Evolutionary conservation across 2,888 invertebrate species (phyloP), one percentile per base, ranked within the genome.

Genomic region (Pteria penguin): DNA sequence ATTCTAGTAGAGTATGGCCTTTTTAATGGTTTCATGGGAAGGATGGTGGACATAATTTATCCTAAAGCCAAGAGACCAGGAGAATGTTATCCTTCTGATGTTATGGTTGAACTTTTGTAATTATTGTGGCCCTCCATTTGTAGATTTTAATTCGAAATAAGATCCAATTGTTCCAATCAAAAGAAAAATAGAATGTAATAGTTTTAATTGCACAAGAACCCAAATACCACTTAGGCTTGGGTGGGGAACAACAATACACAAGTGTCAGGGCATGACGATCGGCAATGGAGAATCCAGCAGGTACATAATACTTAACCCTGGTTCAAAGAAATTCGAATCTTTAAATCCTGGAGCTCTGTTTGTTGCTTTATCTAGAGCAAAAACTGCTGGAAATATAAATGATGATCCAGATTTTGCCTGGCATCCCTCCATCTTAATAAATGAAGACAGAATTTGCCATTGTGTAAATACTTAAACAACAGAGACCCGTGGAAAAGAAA

Each of bases 231-330:
- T 84, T 2, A 45, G 78, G n/a, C 68, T 84, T 33, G 80, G 80
- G 2, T 80, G 82, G 83, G 83, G 66, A 27, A 74, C 78, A 18
- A 82, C 83, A 22, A 79, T 82, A 26, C 82, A 82, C 32, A 18
- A 61, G 3, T 84, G 81, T 68, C 82, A 84, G 67, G 80, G 84
- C 2, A 82, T 83, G 82, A 84, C 84, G 3, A 80, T 83, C 14
- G 82, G 82, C 11, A 2, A 63, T 24, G 75, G 74, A 8, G 78
- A 83, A 60, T 1, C 62, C 11, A 79, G 81, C 54, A 32, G 77
- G 4, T 83, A 78, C 45, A 79, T 83, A 62, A 63, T 82, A 18
- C 80, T 82, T 14, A 75, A 82, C 32, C 82, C 82, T 24, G 82
- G 82, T 11, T 55, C 75, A 32, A 70, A 26, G 18, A 29, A 11